These are phyloP conservation scores for Aplidium turbinatum DNA, from an alignment of 23 tunicate species.

Conservation along the genomic window DNA sequence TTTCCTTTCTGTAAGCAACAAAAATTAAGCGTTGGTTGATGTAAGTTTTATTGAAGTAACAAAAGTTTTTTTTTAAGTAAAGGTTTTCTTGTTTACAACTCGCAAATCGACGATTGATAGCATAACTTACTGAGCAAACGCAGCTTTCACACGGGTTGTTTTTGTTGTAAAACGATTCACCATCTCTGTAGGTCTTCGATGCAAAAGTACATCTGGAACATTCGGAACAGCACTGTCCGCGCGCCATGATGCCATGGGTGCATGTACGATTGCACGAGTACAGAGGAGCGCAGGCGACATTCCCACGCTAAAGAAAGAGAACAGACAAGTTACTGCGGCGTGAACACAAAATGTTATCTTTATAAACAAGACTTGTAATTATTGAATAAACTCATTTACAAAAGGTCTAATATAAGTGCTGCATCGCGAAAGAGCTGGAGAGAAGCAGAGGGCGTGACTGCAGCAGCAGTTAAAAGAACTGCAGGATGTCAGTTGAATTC, in stretches of 20 bases:
- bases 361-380: too few relatives aligned
- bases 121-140: slow-evolving; percentile 44
- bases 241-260: slow-evolving; percentile 50
- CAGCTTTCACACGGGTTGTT: slow-evolving; percentile 55
- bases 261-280: slow-evolving; percentile 47
- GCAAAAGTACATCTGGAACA: slow-evolving; percentile 51
- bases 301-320: slow-evolving; percentile 51
- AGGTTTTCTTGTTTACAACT: too few relatives aligned
- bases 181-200: slow-evolving; percentile 33
- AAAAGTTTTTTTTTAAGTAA: background rate
- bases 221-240: slow-evolving; percentile 69
- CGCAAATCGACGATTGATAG: too few relatives aligned
- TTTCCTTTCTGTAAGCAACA: slow-evolving; percentile 51
- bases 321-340: too few relatives aligned
- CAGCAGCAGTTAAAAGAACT: too few relatives aligned
- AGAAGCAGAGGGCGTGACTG: too few relatives aligned
- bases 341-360: too few relatives aligned
- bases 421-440: too few relatives aligned
- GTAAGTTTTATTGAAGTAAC: background rate
- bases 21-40: background rate
- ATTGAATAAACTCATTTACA: too few relatives aligned
- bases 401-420: too few relatives aligned
- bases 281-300: slow-evolving; percentile 37
- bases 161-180: slow-evolving; percentile 37
- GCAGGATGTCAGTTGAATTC: too few relatives aligned